A percentile compares a stretch with the other conserved stretches of the same genome.
These are phyloP conservation scores for Pyrochroa serraticornis DNA, from an alignment of 2,888 invertebrate genomes.

Conservation along the genomic window DNA sequence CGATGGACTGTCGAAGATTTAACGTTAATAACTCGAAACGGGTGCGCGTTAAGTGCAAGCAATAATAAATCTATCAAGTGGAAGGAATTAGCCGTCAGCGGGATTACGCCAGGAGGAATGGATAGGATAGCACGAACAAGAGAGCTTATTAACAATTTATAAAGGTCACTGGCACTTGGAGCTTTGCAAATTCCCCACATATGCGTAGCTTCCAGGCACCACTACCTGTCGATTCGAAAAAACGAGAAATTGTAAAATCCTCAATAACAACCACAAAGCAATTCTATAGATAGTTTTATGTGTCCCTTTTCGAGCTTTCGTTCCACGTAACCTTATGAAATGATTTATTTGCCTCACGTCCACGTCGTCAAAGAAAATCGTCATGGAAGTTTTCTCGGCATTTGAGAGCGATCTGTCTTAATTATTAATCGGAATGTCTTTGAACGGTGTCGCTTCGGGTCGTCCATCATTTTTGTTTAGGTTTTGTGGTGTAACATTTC, in stretches of 20 bases:
- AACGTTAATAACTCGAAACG: constrained; percentile 18
- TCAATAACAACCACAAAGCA: too few relatives aligned
- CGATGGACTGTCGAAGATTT: constrained; percentile 5
- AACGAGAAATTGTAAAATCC: too few relatives aligned
- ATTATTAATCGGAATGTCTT: constrained; percentile 6
- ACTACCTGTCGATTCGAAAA: too few relatives aligned
- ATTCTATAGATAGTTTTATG: too few relatives aligned
- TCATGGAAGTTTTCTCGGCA: background rate
- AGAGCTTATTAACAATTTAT: constrained; percentile 24
- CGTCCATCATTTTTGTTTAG: background rate
- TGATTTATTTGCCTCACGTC: constrained; percentile 5
- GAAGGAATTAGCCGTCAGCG: constrained; percentile 29
- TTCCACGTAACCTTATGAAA: background rate
- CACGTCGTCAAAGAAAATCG: too few relatives aligned
- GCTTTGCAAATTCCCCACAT: constrained; percentile 13
- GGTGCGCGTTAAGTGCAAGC: constrained; percentile 21
- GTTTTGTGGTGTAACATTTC: background rate
- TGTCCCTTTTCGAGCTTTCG: too few relatives aligned
- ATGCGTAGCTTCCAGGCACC: too few relatives aligned
- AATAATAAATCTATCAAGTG: constrained; percentile 30
- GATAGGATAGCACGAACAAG: constrained; percentile 20
- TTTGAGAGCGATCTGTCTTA: constrained; percentile 7
- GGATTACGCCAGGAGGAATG: constrained; percentile 24
- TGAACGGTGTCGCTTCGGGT: background rate
- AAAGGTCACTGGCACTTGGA: constrained; percentile 25